Conservation (phyloP, 2,888 invertebrate species). For the Drosophila subsilvestris region DNA sequence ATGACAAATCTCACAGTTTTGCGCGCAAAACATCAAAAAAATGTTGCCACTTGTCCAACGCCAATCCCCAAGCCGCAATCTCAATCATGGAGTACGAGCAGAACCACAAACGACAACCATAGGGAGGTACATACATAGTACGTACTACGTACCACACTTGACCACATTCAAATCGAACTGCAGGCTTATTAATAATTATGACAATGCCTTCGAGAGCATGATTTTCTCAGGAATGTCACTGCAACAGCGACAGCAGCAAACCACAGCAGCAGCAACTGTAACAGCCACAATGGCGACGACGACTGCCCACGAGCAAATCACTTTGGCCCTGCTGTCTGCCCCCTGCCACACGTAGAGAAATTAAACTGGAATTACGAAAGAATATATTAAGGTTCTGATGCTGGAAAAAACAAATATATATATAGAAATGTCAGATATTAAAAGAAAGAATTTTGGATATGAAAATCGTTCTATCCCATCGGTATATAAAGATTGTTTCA, state of each 20-base stretch:
- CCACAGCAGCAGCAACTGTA: slow-evolving; percentile 17
- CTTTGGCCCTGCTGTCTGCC: slow-evolving; percentile 21
- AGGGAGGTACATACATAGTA: no score
- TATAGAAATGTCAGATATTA: no score
- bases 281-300: slow-evolving; percentile 67
- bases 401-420: no score
- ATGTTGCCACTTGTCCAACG: slow-evolving; percentile 24
- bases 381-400: no score
- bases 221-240: slow-evolving; percentile 61
- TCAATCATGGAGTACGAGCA: slow-evolving; percentile 10
- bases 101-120: background rate
- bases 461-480: no score
- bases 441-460: no score
- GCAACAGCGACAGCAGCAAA: slow-evolving; percentile 17
- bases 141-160: slow-evolving; percentile 38
- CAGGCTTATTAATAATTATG: slow-evolving; percentile 73
- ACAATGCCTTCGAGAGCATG: slow-evolving; percentile 55
- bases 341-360: slow-evolving; percentile 23
- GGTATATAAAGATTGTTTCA: no score
- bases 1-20: slow-evolving; percentile 39
- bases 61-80: slow-evolving; percentile 17
- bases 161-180: slow-evolving; percentile 69
- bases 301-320: slow-evolving; percentile 69
- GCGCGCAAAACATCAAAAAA: slow-evolving; percentile 37
- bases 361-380: background rate